Evolutionary conservation across 2,113 vertebrate species (phyloP), one percentile per base, ranked within the genome.

Genomic region (Hippocampus barbouri): DNA sequence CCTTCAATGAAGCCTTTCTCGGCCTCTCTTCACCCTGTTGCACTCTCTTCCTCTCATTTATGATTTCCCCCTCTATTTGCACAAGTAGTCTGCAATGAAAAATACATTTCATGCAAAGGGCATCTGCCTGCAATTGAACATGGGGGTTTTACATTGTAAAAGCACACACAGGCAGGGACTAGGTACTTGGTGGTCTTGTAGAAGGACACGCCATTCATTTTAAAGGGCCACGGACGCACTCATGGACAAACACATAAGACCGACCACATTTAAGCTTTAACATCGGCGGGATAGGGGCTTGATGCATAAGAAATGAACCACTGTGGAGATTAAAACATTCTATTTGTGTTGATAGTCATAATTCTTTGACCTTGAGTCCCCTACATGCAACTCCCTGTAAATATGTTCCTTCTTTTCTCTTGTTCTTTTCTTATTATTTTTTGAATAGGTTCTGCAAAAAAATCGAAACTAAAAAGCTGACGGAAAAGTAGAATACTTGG

Each of bases 1-100:
- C 81, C 78, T 80, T 86, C 82, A 80, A 75, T 86, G 82, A 71
- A 81, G 70, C 80, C 86, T 82, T 83, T 85, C 83, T 80, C 49
- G 62, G 70, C 75, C 83, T 70, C 77, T 67, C 72, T 70, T 65
- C 71, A 59, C 72, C 80, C 74, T 47, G 43, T 74, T 83, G 73
- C 79, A 72, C 77, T 83, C 81, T 59, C 83, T 77, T 76, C 78
- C 85, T 85, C 77, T 86, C 83, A 81, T 86, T 87, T 87, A 86
- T 82, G 79, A 84, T 86, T 88, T 85, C 86, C 87, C 53, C 82
- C 72, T 18, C 66, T 83, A 86, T 89, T 89, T 88, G 85, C 71
- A 87, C 79, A 87, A 89, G 88, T 84, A 86, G 76, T 85, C 82
- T 79, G 84, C 81, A 75, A 84, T 83, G 85, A 84, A 89, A 88